Percentiles rank a stretch among this genome's conserved stretches.
phyloP scores from a whole-genome alignment of 2,113 vertebrate species.

The Odocoileus virginianus region DNA sequence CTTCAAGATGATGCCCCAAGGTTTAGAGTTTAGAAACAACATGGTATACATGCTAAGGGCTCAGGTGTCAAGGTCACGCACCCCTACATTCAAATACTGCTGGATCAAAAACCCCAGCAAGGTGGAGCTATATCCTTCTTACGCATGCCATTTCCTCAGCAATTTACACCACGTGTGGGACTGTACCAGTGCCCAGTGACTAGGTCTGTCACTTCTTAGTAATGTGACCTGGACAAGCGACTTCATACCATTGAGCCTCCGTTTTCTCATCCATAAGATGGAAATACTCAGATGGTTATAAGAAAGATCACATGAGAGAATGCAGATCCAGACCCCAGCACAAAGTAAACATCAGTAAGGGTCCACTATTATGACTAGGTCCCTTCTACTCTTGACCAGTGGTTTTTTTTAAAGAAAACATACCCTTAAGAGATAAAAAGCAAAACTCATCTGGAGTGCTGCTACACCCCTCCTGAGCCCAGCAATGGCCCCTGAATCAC shows the following conservation, averaged over 20 bases:
- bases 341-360: not conserved
- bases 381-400: not conserved
- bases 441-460: not conserved
- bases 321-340: not conserved
- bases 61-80: not conserved
- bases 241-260: not conserved
- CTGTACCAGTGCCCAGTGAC: fast-evolving
- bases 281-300: not conserved
- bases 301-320: not conserved
- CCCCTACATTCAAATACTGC: not conserved
- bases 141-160: fast-evolving
- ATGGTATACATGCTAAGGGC: not conserved
- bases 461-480: not conserved
- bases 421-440: not conserved
- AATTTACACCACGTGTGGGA: fast-evolving
- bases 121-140: not conserved
- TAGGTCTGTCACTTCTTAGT: not conserved
- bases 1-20: not conserved
- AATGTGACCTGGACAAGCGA: not conserved
- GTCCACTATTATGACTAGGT: not conserved
- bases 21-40: not conserved
- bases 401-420: not conserved
- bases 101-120: not conserved
- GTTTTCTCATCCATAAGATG: not conserved
- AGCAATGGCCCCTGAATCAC: not conserved